Evolutionary conservation across 2,888 invertebrate genomes (phyloP).

Genomic region (Drosophila recens): DNA sequence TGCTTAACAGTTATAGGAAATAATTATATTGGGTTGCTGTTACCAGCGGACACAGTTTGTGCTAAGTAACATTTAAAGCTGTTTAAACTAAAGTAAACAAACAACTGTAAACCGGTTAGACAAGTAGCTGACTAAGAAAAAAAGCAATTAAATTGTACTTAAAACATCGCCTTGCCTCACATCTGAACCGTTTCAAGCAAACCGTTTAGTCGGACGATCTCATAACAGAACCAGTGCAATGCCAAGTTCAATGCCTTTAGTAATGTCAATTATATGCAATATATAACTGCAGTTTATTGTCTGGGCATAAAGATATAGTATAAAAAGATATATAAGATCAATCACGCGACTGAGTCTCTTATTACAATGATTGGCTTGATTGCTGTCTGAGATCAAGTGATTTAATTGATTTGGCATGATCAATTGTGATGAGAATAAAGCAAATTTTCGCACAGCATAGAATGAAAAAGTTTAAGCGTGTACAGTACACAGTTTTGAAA

Average conservation of each 20-base stretch:
- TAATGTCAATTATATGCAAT: constrained; percentile 12
- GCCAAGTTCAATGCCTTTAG: constrained; percentile 55
- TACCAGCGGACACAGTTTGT: constrained; percentile 49
- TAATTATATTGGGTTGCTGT: constrained; percentile 28
- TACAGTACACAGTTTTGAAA: too few relatives aligned
- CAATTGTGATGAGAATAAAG: constrained; percentile 23
- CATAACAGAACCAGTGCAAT: constrained; percentile 31
- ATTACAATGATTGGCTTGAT: constrained; percentile 28
- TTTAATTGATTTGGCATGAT: constrained; percentile 23
- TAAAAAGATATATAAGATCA: constrained; percentile 2
- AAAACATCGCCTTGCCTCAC: constrained; percentile 17
- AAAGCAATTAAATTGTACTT: constrained; percentile 15
- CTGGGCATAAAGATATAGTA: constrained; percentile 3
- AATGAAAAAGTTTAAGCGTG: too few relatives aligned
- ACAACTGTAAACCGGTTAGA: constrained; percentile 34
- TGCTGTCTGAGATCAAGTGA: constrained; percentile 21
- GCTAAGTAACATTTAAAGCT: constrained; percentile 48
- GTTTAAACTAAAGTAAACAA: constrained; percentile 8
- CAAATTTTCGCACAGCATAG: not conserved
- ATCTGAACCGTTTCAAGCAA: not conserved
- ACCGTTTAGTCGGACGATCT: constrained; percentile 18
- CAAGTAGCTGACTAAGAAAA: constrained; percentile 26
- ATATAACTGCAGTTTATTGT: not conserved
- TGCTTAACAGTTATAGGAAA: constrained; percentile 20
- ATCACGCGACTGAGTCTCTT: constrained; percentile 9